phyloP scores from a whole-genome alignment of 2,113 vertebrate genomes.

The Erinaceus europaeus region DNA sequence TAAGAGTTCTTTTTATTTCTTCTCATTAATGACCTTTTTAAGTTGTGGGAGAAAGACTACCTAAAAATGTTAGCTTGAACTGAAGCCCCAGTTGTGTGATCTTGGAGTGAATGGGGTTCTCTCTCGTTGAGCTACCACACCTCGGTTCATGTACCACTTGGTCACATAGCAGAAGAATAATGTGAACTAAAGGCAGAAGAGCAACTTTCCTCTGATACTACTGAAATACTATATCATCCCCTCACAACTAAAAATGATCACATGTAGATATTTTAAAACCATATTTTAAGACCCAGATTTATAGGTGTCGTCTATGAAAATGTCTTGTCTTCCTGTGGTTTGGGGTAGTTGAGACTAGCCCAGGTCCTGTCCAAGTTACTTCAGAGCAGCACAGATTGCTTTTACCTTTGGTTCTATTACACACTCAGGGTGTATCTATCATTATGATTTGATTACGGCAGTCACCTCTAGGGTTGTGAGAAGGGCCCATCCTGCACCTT shows the following conservation, averaged over 20 bases:
- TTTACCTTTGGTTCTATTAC: background rate
- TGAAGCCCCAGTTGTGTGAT: background rate
- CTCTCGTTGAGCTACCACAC: background rate
- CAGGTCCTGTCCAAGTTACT: background rate
- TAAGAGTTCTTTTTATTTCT: background rate
- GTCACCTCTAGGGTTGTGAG: background rate
- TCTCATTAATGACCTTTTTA: slow-evolving; percentile 4
- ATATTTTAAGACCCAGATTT: background rate
- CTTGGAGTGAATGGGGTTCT: background rate
- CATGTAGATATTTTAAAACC: background rate
- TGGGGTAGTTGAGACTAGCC: background rate
- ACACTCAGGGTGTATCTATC: background rate
- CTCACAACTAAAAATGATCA: background rate
- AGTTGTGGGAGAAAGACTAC: background rate
- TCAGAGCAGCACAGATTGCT: background rate
- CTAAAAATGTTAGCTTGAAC: slow-evolving; percentile 26
- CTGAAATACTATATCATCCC: background rate
- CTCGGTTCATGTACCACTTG: slow-evolving; percentile 14
- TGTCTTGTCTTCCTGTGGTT: background rate
- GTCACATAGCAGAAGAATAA: slow-evolving; percentile 14
- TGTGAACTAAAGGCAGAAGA: background rate
- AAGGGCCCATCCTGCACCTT: accelerated
- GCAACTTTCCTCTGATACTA: background rate
- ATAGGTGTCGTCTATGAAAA: background rate
- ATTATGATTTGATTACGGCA: accelerated